These are phyloP conservation scores for Oenanthe melanoleuca DNA, from an alignment of 2,113 vertebrate species.

Conservation along the genomic window DNA sequence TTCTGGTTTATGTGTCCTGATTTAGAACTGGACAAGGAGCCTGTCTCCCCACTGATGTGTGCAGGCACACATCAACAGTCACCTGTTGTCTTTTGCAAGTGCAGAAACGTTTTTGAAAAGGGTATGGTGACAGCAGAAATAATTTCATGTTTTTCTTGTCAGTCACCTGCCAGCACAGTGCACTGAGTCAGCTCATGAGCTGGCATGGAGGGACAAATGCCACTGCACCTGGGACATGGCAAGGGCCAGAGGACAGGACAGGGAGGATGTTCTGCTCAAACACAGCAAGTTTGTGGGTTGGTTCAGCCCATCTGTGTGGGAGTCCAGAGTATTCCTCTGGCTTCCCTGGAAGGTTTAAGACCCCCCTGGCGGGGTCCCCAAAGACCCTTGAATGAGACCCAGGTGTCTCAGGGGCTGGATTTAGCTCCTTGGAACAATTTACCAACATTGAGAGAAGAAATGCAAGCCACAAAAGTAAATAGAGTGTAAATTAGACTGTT, in stretches of 20 bases:
- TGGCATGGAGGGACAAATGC: background rate
- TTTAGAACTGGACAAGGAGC: rapidly evolving
- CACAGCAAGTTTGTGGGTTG: background rate
- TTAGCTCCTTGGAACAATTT: no score
- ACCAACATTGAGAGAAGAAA: no score
- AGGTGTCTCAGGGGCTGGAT: no score
- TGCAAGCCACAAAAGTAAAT: no score
- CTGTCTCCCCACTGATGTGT: background rate
- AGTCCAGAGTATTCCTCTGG: no score
- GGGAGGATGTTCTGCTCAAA: background rate
- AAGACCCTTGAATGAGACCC: no score
- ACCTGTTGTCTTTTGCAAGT: background rate
- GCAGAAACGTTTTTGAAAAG: background rate
- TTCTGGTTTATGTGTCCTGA: background rate
- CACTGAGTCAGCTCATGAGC: background rate
- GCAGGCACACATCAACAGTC: background rate
- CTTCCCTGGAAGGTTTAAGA: no score
- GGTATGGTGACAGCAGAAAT: background rate
- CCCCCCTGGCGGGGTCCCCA: no score
- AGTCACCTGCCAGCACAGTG: background rate
- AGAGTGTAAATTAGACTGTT: no score
- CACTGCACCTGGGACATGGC: background rate
- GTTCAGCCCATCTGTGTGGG: background rate
- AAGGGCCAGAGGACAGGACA: background rate
- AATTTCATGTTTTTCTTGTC: background rate